phyloP scores from a whole-genome alignment of 2,113 vertebrate genomes.

The Petrocephalus zakoni region DNA sequence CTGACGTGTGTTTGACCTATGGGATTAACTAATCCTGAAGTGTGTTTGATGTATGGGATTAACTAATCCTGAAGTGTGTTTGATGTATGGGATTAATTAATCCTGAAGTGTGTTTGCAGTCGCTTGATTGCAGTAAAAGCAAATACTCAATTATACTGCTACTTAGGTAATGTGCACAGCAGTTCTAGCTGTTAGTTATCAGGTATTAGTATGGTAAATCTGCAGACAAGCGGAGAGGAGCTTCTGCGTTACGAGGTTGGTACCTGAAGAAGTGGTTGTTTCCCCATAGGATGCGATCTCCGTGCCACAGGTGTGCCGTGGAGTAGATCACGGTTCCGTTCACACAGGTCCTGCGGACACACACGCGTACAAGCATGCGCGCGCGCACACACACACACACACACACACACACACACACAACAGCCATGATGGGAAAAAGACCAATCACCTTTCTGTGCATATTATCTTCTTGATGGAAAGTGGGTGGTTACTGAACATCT shows the following conservation, averaged over 20 bases:
- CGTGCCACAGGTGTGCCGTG: conserved; percentile 85
- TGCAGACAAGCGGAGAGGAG: neutral
- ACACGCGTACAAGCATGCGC: no score
- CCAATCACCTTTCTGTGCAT: neutral
- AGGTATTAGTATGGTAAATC: neutral
- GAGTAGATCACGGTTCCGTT: conserved; percentile 78
- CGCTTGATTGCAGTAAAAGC: neutral
- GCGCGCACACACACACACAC: neutral
- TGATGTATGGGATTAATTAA: no score
- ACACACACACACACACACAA: neutral
- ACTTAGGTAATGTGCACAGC: neutral
- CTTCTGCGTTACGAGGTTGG: neutral
- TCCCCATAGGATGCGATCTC: conserved; percentile 94
- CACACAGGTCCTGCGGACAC: conserved; percentile 80
- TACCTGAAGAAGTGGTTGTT: conserved; percentile 99
- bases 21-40: no score
- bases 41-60: no score
- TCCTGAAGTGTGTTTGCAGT: no score
- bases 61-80: no score
- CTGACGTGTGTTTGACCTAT: no score
- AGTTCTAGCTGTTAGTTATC: neutral
- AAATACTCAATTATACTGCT: neutral
- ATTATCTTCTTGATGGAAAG: neutral
- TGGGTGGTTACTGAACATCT: neutral
- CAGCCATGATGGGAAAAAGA: neutral